Evolutionary conservation across 1,140 invertebrate genomes (phyloP), one percentile per base, ranked within the genome.

Genomic region (Bombus haemorrhoidalis): DNA sequence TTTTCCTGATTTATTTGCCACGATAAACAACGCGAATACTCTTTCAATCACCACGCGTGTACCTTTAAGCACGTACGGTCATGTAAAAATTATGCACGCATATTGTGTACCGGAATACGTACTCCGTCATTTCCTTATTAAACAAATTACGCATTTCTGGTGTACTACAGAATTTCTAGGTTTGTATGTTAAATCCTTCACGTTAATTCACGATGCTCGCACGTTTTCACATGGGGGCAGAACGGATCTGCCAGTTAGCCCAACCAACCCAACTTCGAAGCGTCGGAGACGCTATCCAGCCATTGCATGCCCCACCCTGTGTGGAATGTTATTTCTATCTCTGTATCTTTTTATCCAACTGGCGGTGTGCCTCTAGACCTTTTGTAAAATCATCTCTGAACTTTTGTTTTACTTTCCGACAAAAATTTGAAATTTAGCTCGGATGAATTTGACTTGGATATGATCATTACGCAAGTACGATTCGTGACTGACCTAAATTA

Each of bases 261-360:
- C 47, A 2, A 59, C 34, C 32, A 28, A 82, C 22, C 22, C 13
- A 82, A n/a, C 12, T 69, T 86, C 53, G 75, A 85, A 91, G 92
- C 92, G 92, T 92, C 92, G 68, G 77, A 87, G 91, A 92, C 92
- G 92, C 92, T 92, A 89, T 75, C 83, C 88, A 92, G 90, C 91
- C 91, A 92, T 93, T 92, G 87, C 90, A 87, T 88, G 91, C 91
- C 91, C 91, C 91, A 91, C 91, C 91, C 91, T 91, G 64, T 59
- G 28, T 79, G 66, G 28, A 80, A 91, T 81, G 43, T 89, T 89
- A 83, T 91, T 89, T 91, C 84, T 86, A 80, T 85, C 90, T 88
- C 80, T 90, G 43, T 85, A 59, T 34, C 59, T 68, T 78, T 81
- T 25, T 25, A 34, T 34, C 28, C 10, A 74, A 53, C 32, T 53